phyloP scores from a whole-genome alignment of 2,113 vertebrate species.

The Corynorhinus townsendii region DNA sequence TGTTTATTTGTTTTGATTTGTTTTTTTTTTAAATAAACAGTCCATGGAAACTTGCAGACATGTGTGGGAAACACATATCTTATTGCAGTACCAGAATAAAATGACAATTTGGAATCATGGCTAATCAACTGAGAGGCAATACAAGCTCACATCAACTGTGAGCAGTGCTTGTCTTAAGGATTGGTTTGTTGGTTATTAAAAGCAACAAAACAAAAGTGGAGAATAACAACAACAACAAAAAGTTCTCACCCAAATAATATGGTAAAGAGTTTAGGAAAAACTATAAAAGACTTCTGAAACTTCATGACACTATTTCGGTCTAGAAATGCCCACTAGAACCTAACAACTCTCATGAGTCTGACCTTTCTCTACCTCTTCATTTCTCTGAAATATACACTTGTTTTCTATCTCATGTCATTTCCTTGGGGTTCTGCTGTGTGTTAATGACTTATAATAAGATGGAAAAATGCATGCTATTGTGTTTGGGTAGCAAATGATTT shows the following conservation, averaged over 20 bases:
- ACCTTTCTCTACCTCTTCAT: conserved; percentile 25
- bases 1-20: neutral
- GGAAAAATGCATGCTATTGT: conserved; percentile 50
- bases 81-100: neutral
- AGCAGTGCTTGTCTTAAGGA: neutral
- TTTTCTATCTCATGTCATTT: conserved; percentile 55
- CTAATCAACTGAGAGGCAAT: neutral
- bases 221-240: neutral
- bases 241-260: neutral
- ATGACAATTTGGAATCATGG: neutral
- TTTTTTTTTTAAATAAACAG: neutral
- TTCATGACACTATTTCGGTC: neutral
- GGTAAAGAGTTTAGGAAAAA: neutral
- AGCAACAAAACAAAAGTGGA: neutral
- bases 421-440: conserved; percentile 48
- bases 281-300: neutral
- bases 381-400: conserved; percentile 7
- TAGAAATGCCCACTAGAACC: neutral
- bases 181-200: neutral
- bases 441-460: conserved; percentile 61
- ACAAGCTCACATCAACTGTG: neutral
- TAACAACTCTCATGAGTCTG: neutral
- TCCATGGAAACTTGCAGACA: neutral
- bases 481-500: conserved; percentile 58
- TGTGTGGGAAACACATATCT: neutral